Evolutionary conservation across 2,113 vertebrate genomes (phyloP).

Genomic region (Pitta sordida): DNA sequence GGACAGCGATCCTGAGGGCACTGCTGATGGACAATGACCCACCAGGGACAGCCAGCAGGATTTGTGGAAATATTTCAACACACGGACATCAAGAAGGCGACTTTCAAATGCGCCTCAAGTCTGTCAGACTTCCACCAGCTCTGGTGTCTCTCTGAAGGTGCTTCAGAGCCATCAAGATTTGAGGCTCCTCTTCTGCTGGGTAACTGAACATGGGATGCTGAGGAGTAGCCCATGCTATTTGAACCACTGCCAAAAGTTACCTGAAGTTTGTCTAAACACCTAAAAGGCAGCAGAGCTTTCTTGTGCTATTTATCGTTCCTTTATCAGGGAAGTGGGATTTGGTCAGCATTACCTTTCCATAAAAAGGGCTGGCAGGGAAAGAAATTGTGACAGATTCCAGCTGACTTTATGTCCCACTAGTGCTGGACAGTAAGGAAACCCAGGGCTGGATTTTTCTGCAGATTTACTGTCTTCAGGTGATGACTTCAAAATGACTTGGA

Average conservation of each 20-base stretch:
- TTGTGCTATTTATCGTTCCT: not conserved
- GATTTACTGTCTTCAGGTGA: not conserved
- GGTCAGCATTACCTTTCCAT: not conserved
- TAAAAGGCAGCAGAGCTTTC: not conserved
- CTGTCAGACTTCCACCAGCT: not conserved
- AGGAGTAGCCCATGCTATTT: not conserved
- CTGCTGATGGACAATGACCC: not conserved
- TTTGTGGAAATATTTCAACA: not conserved
- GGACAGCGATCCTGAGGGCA: not conserved
- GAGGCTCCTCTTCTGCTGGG: not conserved
- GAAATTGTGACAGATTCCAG: not conserved
- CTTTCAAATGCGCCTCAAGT: not conserved
- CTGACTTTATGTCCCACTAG: not conserved
- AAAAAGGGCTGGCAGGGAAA: not conserved
- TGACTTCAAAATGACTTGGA: accelerated
- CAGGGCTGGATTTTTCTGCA: not conserved
- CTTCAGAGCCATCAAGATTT: not conserved
- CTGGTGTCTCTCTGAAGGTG: not conserved
- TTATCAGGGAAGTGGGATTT: not conserved
- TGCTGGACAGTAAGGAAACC: not conserved
- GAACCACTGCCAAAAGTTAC: not conserved
- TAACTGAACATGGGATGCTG: accelerated
- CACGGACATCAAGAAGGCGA: not conserved
- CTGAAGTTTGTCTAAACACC: not conserved
- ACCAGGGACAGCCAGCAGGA: not conserved